Conservation (phyloP, 2,797 vertebrate species). For the Merluccius polli region DNA sequence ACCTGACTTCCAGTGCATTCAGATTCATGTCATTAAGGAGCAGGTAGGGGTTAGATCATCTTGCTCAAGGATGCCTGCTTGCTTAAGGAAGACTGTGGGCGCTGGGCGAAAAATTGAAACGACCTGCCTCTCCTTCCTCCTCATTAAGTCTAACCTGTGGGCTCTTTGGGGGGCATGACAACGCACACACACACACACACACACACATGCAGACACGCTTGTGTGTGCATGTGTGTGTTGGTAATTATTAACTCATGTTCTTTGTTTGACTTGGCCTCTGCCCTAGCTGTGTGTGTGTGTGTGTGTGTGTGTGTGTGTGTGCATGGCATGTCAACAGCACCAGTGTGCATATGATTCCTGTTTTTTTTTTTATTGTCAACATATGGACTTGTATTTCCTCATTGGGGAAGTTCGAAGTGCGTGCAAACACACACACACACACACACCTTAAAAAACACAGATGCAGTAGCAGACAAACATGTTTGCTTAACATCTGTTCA, state of each 20-base stretch:
- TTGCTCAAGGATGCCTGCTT: too few relatives aligned
- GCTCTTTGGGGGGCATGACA: too few relatives aligned
- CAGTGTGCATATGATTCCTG: background rate
- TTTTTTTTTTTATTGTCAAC: constrained; percentile 31
- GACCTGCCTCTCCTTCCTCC: too few relatives aligned
- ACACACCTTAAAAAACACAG: background rate
- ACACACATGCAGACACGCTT: background rate
- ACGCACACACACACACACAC: too few relatives aligned
- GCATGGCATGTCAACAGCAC: constrained; percentile 16
- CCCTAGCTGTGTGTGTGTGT: background rate
- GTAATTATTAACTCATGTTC: constrained; percentile 62
- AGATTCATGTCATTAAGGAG: too few relatives aligned
- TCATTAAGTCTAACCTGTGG: too few relatives aligned
- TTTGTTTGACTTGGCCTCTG: constrained; percentile 50
- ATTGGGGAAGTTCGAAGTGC: background rate
- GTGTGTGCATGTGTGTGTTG: constrained; percentile 32
- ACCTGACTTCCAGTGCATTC: too few relatives aligned
- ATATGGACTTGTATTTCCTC: constrained; percentile 36
- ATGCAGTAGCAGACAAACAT: too few relatives aligned
- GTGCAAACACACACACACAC: background rate
- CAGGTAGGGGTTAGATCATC: too few relatives aligned
- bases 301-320: constrained; percentile 34
- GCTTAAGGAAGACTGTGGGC: too few relatives aligned
- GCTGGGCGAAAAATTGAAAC: too few relatives aligned
- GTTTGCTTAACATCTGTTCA: constrained; percentile 24